Percentiles rank a stretch among this genome's conserved stretches.
Evolutionary conservation across 92 coral and sea anemone genomes (phyloP).

Genomic region (Palythoa caribaeorum): DNA sequence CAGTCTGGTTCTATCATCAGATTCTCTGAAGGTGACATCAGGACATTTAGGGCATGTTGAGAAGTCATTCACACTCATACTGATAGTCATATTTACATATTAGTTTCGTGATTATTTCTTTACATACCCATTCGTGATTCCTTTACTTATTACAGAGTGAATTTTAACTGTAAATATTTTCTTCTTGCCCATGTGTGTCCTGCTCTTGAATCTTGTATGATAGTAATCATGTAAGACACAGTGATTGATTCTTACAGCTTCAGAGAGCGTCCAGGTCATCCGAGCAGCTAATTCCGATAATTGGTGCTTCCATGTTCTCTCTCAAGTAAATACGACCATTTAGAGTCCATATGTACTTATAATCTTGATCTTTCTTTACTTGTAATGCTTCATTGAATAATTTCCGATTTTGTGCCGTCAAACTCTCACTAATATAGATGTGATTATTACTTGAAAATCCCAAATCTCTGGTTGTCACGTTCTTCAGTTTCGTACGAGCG

Average conservation of each 20-base stretch:
- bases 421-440: constrained; percentile 48
- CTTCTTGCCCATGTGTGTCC: constrained; percentile 16
- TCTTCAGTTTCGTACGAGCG: constrained; percentile 15
- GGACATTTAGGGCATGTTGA: constrained; percentile 42
- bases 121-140: constrained; percentile 34
- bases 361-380: constrained; percentile 34
- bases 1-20: constrained; percentile 26
- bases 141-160: constrained; percentile 21
- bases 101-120: constrained; percentile 8
- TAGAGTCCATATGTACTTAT: constrained; percentile 34
- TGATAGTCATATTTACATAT: neutral
- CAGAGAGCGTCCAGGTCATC: constrained; percentile 27
- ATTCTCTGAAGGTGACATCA: constrained; percentile 30
- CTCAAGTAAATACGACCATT: constrained; percentile 45
- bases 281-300: neutral
- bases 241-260: neutral
- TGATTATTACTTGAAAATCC: constrained; percentile 32
- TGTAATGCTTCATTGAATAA: constrained; percentile 34
- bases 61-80: constrained; percentile 38
- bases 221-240: constrained; percentile 5
- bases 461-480: constrained; percentile 14
- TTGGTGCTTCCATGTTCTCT: neutral
- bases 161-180: constrained; percentile 14
- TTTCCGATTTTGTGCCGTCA: constrained; percentile 38
- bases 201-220: constrained; percentile 29